These are phyloP conservation scores for Pristionchus mayeri DNA, from an alignment of 2,888 invertebrate species.

Conservation along the genomic window DNA sequence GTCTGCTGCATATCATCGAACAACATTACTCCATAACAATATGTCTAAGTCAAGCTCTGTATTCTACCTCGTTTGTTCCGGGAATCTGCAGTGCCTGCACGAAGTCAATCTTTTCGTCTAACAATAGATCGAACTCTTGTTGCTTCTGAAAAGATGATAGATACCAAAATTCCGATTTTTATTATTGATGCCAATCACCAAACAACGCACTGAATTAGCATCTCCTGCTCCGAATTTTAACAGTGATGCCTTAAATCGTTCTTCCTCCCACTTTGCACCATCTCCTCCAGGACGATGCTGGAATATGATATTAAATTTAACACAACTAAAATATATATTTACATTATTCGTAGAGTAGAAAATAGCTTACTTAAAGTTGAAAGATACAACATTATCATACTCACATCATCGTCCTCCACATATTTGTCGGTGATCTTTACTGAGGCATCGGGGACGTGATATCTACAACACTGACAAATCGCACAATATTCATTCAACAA, in stretches of 20 bases:
- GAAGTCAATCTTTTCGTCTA: slow-evolving; percentile 95
- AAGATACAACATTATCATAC: too few relatives aligned
- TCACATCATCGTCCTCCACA: slow-evolving; percentile 70
- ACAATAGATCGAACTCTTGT: slow-evolving; percentile 91
- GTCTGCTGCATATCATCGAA: slow-evolving; percentile 50
- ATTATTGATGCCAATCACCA: not conserved
- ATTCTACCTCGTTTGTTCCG: slow-evolving; percentile 76
- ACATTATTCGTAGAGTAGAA: not conserved
- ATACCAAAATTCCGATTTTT: not conserved
- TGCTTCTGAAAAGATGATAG: slow-evolving; percentile 67
- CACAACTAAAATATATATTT: not conserved
- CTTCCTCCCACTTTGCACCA: slow-evolving; percentile 94
- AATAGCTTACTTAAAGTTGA: not conserved
- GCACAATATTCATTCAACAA: not conserved
- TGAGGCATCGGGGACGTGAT: slow-evolving; percentile 72
- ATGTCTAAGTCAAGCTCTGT: not conserved
- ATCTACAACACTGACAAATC: slow-evolving; percentile 61
- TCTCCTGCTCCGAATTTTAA: slow-evolving; percentile 95
- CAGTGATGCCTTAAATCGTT: slow-evolving; percentile 87
- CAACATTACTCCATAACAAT: too few relatives aligned
- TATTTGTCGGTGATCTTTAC: slow-evolving; percentile 62
- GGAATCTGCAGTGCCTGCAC: slow-evolving; percentile 84
- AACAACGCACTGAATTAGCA: slow-evolving; percentile 78
- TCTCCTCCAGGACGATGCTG: slow-evolving; percentile 79
- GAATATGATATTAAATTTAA: not conserved